These are phyloP conservation scores for Drosophila erecta DNA, from an alignment of 1,140 invertebrate genomes.

Conservation along the genomic window DNA sequence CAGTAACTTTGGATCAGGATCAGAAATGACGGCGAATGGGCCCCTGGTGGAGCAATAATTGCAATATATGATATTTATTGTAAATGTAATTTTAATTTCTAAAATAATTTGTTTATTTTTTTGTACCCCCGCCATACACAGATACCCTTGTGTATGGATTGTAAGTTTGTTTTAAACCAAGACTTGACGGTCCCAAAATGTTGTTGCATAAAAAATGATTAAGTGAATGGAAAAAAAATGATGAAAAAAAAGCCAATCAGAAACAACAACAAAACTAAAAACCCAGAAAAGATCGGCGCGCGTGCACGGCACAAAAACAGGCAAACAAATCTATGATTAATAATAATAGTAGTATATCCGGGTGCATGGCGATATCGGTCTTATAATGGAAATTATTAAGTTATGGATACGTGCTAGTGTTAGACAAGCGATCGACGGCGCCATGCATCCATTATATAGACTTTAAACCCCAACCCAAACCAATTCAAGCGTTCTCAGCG, in stretches of 20 bases:
- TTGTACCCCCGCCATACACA: slow-evolving; percentile 24
- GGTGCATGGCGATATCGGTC: slow-evolving; percentile 45
- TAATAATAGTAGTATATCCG: slow-evolving; percentile 26
- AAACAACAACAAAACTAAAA: slow-evolving; percentile 25
- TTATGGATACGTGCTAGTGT: slow-evolving; percentile 56
- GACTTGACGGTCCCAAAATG: slow-evolving; percentile 42
- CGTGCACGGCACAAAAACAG: slow-evolving; percentile 51
- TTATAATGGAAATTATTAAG: slow-evolving; percentile 69
- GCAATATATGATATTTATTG: slow-evolving; percentile 77
- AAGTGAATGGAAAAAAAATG: not conserved
- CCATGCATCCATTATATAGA: slow-evolving; percentile 55
- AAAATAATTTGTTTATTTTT: slow-evolving; percentile 70
- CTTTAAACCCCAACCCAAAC: slow-evolving; percentile 40
- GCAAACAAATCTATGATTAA: slow-evolving; percentile 9
- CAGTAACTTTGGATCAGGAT: slow-evolving; percentile 18
- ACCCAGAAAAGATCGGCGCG: slow-evolving; percentile 49
- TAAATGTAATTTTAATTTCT: slow-evolving; percentile 61
- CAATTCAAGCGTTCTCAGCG: slow-evolving; percentile 80
- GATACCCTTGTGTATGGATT: slow-evolving; percentile 17
- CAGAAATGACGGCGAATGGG: not conserved
- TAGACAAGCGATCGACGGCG: slow-evolving; percentile 26
- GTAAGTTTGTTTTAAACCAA: slow-evolving; percentile 63
- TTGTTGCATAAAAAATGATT: slow-evolving; percentile 23
- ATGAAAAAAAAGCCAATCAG: slow-evolving; percentile 26
- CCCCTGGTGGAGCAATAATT: slow-evolving; percentile 42